Conservation (phyloP, 2,888 invertebrate genomes). For the Ellobium chinense region DNA sequence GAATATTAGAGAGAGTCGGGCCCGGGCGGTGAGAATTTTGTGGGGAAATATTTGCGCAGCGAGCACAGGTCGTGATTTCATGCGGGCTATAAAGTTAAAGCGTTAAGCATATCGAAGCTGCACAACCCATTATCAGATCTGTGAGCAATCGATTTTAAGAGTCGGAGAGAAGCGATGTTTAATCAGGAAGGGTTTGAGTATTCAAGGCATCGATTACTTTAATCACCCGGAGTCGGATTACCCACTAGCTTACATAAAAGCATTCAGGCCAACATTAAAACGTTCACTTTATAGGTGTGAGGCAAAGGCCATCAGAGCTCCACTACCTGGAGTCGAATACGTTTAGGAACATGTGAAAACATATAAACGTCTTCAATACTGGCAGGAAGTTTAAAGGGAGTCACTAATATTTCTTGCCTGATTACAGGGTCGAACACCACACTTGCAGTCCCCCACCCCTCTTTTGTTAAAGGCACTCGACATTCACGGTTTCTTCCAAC, state of each 20-base stretch:
- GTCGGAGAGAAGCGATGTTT: background rate
- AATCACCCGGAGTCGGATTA: background rate
- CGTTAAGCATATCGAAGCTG: background rate
- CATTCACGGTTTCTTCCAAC: no score
- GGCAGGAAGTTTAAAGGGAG: no score
- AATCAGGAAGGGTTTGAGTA: background rate
- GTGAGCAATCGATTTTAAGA: background rate
- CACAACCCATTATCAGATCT: background rate
- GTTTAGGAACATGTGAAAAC: no score
- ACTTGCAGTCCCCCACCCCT: no score
- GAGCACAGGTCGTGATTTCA: background rate
- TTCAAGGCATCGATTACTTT: background rate
- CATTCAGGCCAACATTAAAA: background rate
- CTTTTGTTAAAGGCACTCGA: no score
- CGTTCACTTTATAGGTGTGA: background rate
- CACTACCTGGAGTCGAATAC: no score
- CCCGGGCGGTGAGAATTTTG: background rate
- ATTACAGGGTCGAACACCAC: no score
- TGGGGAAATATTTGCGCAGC: background rate
- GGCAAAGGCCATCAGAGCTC: background rate
- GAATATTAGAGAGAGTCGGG: no score
- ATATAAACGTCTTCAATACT: slow-evolving; percentile 4
- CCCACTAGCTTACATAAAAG: slow-evolving; percentile 6
- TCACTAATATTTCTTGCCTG: no score
- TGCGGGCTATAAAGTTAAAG: background rate